Conservation (phyloP, 2,888 invertebrate species). For the Temnothorax ravouxi region DNA sequence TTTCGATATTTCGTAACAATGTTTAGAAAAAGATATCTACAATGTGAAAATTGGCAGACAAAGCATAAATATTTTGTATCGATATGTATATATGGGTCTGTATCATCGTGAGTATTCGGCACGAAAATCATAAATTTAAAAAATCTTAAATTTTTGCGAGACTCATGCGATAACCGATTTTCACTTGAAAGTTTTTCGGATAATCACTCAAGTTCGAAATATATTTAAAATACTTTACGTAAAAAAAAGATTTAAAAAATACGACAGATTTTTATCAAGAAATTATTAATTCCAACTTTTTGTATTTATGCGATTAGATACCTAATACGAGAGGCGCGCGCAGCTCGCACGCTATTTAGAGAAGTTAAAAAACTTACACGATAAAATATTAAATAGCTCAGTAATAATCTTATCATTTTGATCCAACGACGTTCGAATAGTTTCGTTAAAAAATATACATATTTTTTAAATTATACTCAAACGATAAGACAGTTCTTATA, state of each 20-base stretch:
- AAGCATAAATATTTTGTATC: not conserved
- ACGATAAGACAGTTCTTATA: not conserved
- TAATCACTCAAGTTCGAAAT: not conserved
- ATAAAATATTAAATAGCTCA: not conserved
- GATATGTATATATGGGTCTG: not conserved
- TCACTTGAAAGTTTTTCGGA: not conserved
- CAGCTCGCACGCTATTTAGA: not conserved
- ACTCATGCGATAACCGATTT: not conserved
- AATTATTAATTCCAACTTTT: not conserved
- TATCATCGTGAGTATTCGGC: not conserved
- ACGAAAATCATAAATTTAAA: not conserved
- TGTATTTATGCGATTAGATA: not conserved
- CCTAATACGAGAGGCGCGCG: not conserved
- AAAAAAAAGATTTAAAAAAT: not conserved
- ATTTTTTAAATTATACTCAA: not conserved
- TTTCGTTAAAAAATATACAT: not conserved
- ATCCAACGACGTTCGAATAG: not conserved
- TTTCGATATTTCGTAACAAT: not conserved
- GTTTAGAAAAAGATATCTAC: constrained; percentile 1
- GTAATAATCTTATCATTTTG: constrained; percentile 4
- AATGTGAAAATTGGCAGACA: not conserved
- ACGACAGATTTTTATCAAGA: not conserved
- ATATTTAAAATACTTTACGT: not conserved
- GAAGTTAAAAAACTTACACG: not conserved
- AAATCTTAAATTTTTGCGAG: not conserved